Conservation (phyloP, 1,140 invertebrate genomes). For the Whitmania pigra region DNA sequence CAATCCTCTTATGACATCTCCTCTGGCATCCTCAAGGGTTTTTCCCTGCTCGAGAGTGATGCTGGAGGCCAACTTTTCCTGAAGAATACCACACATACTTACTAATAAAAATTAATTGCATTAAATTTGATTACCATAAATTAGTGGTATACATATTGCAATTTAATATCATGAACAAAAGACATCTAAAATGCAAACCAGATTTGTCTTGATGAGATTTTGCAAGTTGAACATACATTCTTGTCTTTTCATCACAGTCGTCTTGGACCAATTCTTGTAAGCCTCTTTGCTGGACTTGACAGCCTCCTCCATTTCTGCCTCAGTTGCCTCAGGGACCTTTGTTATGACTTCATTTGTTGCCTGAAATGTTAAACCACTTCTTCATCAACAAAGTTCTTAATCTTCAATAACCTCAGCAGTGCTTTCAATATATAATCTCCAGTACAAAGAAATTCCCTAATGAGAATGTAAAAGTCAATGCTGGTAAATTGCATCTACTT, state of each 20-base stretch:
- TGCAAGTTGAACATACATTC: constrained; percentile 89
- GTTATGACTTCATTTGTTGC: constrained; percentile 56
- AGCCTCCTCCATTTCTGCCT: constrained; percentile 78
- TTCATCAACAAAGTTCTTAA: not conserved
- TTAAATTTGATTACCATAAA: not conserved
- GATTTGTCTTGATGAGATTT: constrained; percentile 60
- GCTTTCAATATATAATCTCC: not conserved
- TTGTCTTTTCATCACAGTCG: constrained; percentile 82
- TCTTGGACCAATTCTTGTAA: constrained; percentile 72
- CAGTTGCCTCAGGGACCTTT: constrained; percentile 77
- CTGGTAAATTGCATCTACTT: constrained; percentile 1
- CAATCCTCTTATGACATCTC: constrained; percentile 88
- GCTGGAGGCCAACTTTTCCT: constrained; percentile 76
- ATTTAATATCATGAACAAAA: not conserved
- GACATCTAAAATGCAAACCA: constrained; percentile 45
- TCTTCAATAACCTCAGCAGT: not conserved
- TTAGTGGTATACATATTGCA: not conserved
- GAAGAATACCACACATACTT: constrained; percentile 23
- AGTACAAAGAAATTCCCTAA: not conserved
- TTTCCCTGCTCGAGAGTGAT: constrained; percentile 96
- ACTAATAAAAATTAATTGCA: not conserved
- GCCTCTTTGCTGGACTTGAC: constrained; percentile 73
- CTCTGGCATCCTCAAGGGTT: constrained; percentile 89
- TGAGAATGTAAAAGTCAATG: constrained; percentile 14
- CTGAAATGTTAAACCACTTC: constrained; percentile 34